Evolutionary conservation across 2,797 vertebrate genomes (phyloP).

Genomic region (Telmatherina bonti): DNA sequence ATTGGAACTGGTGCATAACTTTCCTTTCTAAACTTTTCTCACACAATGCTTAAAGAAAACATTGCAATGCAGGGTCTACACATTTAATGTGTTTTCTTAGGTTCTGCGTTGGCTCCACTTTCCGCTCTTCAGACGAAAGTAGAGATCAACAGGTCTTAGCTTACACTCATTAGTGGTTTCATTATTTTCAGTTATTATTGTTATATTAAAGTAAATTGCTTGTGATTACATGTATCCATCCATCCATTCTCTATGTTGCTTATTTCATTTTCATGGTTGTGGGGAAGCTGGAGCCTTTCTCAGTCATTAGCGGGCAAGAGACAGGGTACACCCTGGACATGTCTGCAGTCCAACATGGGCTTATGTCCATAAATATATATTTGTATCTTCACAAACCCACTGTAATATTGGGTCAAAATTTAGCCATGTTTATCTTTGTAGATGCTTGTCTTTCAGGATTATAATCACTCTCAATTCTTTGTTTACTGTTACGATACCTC

Average conservation of each 20-base stretch:
- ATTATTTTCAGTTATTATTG: constrained; percentile 33
- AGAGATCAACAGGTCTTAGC: constrained; percentile 36
- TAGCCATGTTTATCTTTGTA: neutral
- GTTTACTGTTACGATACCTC: neutral
- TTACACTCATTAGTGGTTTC: constrained; percentile 18
- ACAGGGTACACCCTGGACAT: too few relatives aligned
- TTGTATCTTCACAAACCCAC: neutral
- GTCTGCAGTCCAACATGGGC: neutral
- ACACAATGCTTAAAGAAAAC: constrained; percentile 59
- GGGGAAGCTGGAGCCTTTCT: too few relatives aligned
- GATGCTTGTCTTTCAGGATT: neutral
- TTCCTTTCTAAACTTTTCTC: constrained; percentile 45
- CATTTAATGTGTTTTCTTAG: constrained; percentile 64
- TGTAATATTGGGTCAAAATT: neutral
- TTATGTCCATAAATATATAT: neutral
- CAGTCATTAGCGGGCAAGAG: too few relatives aligned
- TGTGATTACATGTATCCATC: constrained; percentile 5
- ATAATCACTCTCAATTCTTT: neutral
- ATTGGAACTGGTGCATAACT: constrained; percentile 18
- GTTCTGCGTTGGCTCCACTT: constrained; percentile 49
- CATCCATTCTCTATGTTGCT: too few relatives aligned
- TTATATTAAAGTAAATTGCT: constrained; percentile 10
- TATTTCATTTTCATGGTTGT: too few relatives aligned
- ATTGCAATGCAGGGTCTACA: constrained; percentile 34
- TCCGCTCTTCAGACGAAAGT: constrained; percentile 36